Evolutionary conservation across 2,888 invertebrate species (phyloP), one percentile per base, ranked within the genome.

Genomic region (Eupithecia subfuscata): DNA sequence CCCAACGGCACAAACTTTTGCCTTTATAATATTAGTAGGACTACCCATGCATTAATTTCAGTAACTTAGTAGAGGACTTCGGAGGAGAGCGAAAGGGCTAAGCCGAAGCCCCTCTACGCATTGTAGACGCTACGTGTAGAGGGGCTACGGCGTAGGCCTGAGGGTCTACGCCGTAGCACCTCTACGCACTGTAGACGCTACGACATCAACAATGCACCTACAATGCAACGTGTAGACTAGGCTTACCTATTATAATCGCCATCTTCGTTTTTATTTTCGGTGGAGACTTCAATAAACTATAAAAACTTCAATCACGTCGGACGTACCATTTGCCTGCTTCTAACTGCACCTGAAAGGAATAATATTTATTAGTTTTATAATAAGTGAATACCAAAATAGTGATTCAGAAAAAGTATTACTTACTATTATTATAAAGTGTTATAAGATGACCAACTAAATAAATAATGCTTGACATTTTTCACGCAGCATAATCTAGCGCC

Each of bases 231-330:
- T n/a, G 18, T 9, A 18, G 3, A 56, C 3, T 56, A 56, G 11
- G 6, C 84, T 81, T 78, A 89, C 88, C 83, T 78, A 86, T 86
- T 77, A 85, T 82, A 74, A 87, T 81, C 71, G 84, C 85, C 89
- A 89, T 89, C 75, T 83, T 76, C 40, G 14, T n/a, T 25, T 68
- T 74, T 63, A 43, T 14, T 72, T 34, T 65, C 43, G 48, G 63
- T 69, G 67, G 43, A 12, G 48, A 65, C 30, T 30, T 30, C 25
- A 30, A 25, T 52, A 25, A 71, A 73, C 45, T 22, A 48, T 14
- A 16, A 40, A 70, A 43, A 77, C 37, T 70, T 80, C 75, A 79
- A 77, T 80, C 79, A 83, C 80, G 79, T 79, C 70, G 75, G 78
- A 74, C 73, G 71, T 74, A 71, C 71, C 81, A 75, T 73, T 70